Conservation (phyloP, 1,140 invertebrate genomes). For the Drosophila melanica region DNA sequence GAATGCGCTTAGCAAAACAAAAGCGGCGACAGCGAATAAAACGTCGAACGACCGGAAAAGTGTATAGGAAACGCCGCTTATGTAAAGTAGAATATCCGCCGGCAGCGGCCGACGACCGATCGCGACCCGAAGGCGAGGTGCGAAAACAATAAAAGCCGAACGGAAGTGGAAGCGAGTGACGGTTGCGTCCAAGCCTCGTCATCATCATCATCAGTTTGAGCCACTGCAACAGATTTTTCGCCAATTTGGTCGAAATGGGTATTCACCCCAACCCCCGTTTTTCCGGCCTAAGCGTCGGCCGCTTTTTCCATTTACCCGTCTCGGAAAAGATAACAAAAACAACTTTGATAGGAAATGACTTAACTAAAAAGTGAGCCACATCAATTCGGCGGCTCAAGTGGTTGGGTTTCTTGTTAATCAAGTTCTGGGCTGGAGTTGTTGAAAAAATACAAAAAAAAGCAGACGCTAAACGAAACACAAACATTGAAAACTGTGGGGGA, state of each 20-base stretch:
- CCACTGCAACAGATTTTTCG: constrained; percentile 57
- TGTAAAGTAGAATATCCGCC: constrained; percentile 81
- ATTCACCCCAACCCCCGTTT: constrained; percentile 24
- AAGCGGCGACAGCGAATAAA: constrained; percentile 32
- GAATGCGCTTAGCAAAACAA: constrained; percentile 57
- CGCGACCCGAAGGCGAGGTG: constrained; percentile 57
- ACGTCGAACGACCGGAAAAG: constrained; percentile 63
- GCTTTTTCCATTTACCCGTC: constrained; percentile 51
- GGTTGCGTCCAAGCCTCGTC: constrained; percentile 38
- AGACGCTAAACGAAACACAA: constrained; percentile 30
- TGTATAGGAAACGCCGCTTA: constrained; percentile 73
- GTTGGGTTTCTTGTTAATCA: constrained; percentile 19
- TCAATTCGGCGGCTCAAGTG: constrained; percentile 37
- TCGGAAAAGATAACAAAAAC: no score
- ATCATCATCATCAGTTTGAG: constrained; percentile 9
- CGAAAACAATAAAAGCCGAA: constrained; percentile 76
- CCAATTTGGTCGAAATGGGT: constrained; percentile 64
- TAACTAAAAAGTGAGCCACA: constrained; percentile 52
- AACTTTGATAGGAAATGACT: constrained; percentile 78
- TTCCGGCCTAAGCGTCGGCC: constrained; percentile 46
- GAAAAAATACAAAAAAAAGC: constrained; percentile 12
- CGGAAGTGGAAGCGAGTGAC: constrained; percentile 63
- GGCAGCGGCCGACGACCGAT: constrained; percentile 34
- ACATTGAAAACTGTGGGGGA: background rate
- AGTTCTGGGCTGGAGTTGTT: constrained; percentile 24